A percentile compares a stretch with the other conserved stretches of the same genome.
These are phyloP conservation scores for Hyposoter dolosus DNA, from an alignment of 2,888 invertebrate genomes.

Conservation along the genomic window DNA sequence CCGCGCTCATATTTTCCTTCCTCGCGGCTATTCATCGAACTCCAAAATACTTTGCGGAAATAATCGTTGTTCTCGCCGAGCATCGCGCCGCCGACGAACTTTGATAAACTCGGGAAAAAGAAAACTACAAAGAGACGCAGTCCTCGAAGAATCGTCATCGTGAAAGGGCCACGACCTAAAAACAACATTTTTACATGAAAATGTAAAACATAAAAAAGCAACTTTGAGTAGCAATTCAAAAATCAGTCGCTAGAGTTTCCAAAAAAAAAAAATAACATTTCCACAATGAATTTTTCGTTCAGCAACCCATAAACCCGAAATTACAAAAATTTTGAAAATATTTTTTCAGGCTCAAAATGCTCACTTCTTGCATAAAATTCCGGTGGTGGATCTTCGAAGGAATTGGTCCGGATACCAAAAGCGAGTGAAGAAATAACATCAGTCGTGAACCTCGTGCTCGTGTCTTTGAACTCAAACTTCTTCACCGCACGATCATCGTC, in stretches of 20 bases:
- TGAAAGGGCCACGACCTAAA: conserved; percentile 60
- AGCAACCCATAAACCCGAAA: too few relatives aligned
- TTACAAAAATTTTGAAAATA: background rate
- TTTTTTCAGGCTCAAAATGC: conserved; percentile 27
- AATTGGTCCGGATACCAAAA: conserved; percentile 78
- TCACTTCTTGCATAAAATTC: conserved; percentile 76
- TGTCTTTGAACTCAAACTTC: conserved; percentile 67
- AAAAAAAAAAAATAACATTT: background rate
- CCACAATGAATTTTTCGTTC: background rate
- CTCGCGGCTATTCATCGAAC: conserved; percentile 76
- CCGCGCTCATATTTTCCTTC: conserved; percentile 74
- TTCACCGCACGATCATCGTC: background rate
- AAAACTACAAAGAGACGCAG: conserved; percentile 70
- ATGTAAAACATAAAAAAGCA: too few relatives aligned
- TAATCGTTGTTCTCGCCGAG: conserved; percentile 72
- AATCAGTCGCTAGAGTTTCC: background rate
- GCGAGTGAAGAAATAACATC: conserved; percentile 78
- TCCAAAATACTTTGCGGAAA: conserved; percentile 79
- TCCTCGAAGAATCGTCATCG: conserved; percentile 30
- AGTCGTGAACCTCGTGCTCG: conserved; percentile 74
- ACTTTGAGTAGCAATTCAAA: background rate
- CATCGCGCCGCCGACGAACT: conserved; percentile 56
- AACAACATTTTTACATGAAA: background rate
- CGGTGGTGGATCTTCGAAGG: conserved; percentile 71
- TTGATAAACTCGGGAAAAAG: conserved; percentile 75